Evolutionary conservation across 2,113 vertebrate species (phyloP).

Genomic region (Vombatus ursinus): DNA sequence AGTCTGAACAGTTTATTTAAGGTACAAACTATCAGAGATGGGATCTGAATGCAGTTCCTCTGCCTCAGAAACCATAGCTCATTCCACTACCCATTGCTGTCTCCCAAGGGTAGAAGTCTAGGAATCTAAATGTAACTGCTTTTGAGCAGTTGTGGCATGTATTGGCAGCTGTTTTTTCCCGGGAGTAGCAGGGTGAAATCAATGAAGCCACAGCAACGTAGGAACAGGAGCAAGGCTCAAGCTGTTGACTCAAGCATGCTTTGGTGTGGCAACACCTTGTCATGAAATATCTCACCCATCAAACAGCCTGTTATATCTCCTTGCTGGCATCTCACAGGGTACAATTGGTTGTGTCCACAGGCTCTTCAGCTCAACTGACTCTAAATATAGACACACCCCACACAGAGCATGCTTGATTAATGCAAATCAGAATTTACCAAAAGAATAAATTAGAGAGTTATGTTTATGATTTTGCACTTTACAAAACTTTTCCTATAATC

Average conservation of each 20-base stretch:
- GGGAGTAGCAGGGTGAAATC: background rate
- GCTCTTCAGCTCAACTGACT: background rate
- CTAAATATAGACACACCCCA: background rate
- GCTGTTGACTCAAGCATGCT: background rate
- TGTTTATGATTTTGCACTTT: background rate
- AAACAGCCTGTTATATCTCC: background rate
- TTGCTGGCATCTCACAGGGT: background rate
- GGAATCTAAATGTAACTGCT: background rate
- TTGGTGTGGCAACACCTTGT: background rate
- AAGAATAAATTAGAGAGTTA: background rate
- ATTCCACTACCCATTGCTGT: background rate
- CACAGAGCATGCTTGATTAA: background rate
- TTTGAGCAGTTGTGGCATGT: background rate
- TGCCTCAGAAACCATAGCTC: background rate
- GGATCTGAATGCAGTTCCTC: background rate
- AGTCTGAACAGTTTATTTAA: background rate
- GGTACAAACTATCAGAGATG: background rate
- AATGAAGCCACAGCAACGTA: background rate
- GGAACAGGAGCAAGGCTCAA: background rate
- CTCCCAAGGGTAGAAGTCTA: background rate
- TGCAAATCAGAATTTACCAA: background rate
- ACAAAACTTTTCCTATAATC: background rate
- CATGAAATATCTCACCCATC: background rate
- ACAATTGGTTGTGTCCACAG: background rate
- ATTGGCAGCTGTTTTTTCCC: background rate